Evolutionary conservation across 2,113 vertebrate genomes (phyloP).

Genomic region (Coptodon rendalli): DNA sequence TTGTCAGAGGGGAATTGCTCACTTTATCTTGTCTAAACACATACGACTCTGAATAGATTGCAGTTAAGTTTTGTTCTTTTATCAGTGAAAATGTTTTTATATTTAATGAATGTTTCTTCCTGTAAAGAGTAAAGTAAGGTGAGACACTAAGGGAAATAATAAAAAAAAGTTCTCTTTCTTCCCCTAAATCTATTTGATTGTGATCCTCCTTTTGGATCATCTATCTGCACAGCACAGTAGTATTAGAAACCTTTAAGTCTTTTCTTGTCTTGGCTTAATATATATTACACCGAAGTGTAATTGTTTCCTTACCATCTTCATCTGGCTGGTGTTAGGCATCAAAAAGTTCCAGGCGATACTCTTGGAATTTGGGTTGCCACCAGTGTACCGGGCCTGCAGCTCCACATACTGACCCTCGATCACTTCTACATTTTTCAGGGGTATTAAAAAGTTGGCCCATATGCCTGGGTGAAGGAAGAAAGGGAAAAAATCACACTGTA

Average conservation of each 20-base stretch:
- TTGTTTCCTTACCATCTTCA: constrained; percentile 57
- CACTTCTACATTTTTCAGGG: constrained; percentile 41
- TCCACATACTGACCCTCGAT: constrained; percentile 72
- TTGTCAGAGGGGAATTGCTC: neutral
- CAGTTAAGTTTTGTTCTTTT: neutral
- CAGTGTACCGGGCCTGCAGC: constrained; percentile 70
- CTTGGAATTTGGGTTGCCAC: neutral
- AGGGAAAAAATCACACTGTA: neutral
- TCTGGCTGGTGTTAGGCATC: neutral
- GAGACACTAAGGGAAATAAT: neutral
- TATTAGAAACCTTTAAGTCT: neutral
- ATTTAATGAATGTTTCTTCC: neutral
- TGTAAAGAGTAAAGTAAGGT: neutral
- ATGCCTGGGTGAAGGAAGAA: constrained; percentile 38
- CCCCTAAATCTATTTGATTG: neutral
- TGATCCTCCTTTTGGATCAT: neutral
- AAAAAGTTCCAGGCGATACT: constrained; percentile 67
- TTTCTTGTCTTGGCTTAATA: constrained; percentile 14
- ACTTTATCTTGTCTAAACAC: neutral
- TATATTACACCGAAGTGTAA: constrained; percentile 5
- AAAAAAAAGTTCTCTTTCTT: neutral
- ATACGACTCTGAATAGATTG: neutral
- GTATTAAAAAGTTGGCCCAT: constrained; percentile 33
- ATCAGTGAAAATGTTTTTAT: neutral
- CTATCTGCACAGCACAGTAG: constrained; percentile 22